A percentile compares a stretch with the other conserved stretches of the same genome.
Conservation (phyloP, 92 coral and sea anemone species). For the Porites evermanni region DNA sequence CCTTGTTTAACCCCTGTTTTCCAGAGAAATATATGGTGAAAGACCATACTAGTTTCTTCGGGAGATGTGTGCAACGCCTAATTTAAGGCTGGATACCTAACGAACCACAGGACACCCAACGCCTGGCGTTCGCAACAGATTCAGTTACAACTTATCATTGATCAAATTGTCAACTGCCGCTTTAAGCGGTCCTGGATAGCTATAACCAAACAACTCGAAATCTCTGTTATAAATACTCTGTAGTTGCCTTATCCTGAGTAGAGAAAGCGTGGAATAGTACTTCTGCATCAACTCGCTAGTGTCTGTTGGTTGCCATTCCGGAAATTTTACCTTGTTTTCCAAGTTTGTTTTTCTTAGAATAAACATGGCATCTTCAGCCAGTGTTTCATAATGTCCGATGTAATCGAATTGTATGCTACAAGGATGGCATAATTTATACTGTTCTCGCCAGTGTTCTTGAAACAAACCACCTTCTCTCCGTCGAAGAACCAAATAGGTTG, state of each 20-base stretch:
- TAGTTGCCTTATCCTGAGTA: constrained; percentile 34
- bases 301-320: constrained; percentile 32
- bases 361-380: constrained; percentile 5
- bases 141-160: not conserved
- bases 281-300: constrained; percentile 5
- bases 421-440: constrained; percentile 27
- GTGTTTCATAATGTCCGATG: constrained; percentile 44
- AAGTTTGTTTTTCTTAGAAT: constrained; percentile 6
- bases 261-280: constrained; percentile 29
- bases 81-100: too few species aligned
- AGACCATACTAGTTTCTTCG: too few species aligned
- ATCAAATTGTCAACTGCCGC: not conserved
- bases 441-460: constrained; percentile 46
- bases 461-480: constrained; percentile 19
- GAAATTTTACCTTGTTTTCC: constrained; percentile 16
- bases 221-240: constrained; percentile 21
- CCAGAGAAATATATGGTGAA: too few species aligned
- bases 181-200: constrained; percentile 18
- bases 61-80: too few species aligned
- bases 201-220: constrained; percentile 28
- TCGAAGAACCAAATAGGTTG: constrained; percentile 40
- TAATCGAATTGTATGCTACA: constrained; percentile 26
- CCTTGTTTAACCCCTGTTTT: too few species aligned
- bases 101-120: too few species aligned
- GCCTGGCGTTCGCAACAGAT: not conserved